Evolutionary conservation across 2,888 invertebrate species (phyloP).

Genomic region (Mesochorus sp.): DNA sequence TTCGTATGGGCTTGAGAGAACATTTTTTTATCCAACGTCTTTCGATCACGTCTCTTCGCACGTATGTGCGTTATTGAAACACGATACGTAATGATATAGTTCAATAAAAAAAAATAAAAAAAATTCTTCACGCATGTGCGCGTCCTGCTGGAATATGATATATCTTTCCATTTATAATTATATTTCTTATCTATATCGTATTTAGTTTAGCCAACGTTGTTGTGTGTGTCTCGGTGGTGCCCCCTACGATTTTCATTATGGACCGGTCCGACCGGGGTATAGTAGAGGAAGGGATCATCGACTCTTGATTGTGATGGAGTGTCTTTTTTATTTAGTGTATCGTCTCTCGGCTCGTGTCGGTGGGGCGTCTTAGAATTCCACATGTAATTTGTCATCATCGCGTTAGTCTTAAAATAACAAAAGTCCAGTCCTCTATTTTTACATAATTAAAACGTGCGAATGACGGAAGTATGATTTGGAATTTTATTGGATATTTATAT

Average conservation of each 20-base stretch:
- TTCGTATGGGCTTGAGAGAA: no score
- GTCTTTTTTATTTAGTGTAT: slow-evolving; percentile 47
- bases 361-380: not conserved
- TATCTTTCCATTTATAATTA: slow-evolving; percentile 10
- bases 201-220: not conserved
- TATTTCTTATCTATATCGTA: slow-evolving; percentile 43
- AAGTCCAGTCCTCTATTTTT: no score
- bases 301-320: slow-evolving; percentile 58
- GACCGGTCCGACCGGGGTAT: slow-evolving; percentile 68
- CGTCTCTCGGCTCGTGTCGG: slow-evolving; percentile 19
- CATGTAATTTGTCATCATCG: no score
- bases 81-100: no score
- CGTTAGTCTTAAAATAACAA: no score
- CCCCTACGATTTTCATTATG: slow-evolving; percentile 59
- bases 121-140: not conserved
- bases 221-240: slow-evolving; percentile 42
- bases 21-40: no score
- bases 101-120: no score
- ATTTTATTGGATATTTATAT: slow-evolving; percentile 66
- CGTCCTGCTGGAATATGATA: slow-evolving; percentile 5
- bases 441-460: not conserved
- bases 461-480: slow-evolving; percentile 72
- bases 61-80: no score
- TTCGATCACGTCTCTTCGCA: no score
- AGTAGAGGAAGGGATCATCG: slow-evolving; percentile 63